A percentile compares a stretch with the other conserved stretches of the same genome.
These are phyloP conservation scores for Protonibea diacanthus DNA, from an alignment of 2,797 vertebrate genomes.

Conservation along the genomic window DNA sequence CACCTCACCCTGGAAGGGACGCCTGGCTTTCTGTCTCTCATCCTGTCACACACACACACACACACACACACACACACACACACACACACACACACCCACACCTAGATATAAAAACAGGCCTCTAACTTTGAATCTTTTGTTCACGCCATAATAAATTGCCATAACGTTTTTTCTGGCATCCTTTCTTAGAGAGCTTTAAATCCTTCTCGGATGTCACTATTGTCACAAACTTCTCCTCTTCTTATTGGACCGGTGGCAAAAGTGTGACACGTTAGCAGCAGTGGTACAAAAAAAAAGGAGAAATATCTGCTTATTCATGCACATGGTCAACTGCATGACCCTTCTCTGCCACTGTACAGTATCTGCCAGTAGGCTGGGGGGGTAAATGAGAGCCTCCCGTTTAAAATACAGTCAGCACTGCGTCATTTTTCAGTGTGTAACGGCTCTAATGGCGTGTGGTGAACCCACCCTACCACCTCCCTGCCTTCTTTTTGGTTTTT, in stretches of 20 bases:
- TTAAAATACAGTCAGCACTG: neutral
- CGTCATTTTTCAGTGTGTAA: slow-evolving; percentile 10
- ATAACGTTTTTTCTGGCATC: slow-evolving; percentile 1
- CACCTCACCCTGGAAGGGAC: slow-evolving; percentile 76
- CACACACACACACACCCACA: slow-evolving; percentile 29
- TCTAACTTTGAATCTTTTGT: slow-evolving; percentile 27
- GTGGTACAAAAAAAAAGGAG: neutral
- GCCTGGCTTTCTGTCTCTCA: slow-evolving; percentile 55
- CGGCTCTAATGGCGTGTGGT: slow-evolving; percentile 21
- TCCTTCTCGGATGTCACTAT: neutral
- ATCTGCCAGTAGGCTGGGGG: slow-evolving; percentile 10
- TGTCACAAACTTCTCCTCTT: neutral
- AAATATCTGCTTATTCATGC: slow-evolving; percentile 30
- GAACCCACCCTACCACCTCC: neutral
- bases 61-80: slow-evolving; percentile 34
- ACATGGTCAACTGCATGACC: slow-evolving; percentile 8
- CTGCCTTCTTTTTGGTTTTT: slow-evolving; percentile 41
- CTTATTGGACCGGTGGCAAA: slow-evolving; percentile 1
- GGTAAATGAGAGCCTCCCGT: slow-evolving; percentile 8
- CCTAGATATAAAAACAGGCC: slow-evolving; percentile 1
- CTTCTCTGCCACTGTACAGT: neutral
- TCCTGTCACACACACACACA: slow-evolving; percentile 39
- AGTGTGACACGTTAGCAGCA: slow-evolving; percentile 20
- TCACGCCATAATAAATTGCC: slow-evolving; percentile 27
- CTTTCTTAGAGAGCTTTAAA: slow-evolving; percentile 1